phyloP scores from a whole-genome alignment of 2,888 invertebrate genomes.

The Anagyrus pseudococci region DNA sequence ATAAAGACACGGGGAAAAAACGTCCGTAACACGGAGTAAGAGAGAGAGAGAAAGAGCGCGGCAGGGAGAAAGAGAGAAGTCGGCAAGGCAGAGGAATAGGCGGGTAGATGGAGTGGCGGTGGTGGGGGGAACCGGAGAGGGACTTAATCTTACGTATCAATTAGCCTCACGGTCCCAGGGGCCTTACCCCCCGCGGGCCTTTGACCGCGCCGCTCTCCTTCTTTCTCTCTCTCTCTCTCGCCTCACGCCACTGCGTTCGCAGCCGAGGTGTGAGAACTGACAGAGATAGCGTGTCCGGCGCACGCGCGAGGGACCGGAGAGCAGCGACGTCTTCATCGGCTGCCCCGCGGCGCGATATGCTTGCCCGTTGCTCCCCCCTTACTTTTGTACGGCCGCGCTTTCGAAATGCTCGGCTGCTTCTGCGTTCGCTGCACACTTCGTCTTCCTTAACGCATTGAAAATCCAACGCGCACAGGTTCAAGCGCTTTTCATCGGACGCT shows the following conservation, averaged over 20 bases:
- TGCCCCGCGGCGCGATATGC: constrained; percentile 33
- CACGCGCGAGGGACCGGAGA: not conserved
- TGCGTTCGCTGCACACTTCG: too few relatives aligned
- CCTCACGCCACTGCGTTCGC: too few relatives aligned
- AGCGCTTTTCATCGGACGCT: not conserved
- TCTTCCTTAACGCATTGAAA: too few relatives aligned
- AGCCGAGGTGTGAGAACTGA: constrained; percentile 61
- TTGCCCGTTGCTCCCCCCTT: constrained; percentile 25
- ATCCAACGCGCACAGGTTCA: not conserved
- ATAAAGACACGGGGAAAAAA: not conserved
- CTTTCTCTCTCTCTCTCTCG: constrained; percentile 21
- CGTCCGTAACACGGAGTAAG: too few relatives aligned
- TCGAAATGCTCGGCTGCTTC: not conserved
- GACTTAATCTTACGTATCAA: constrained; percentile 62
- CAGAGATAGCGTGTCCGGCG: constrained; percentile 32
- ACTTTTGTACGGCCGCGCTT: not conserved
- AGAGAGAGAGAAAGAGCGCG: not conserved
- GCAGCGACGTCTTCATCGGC: constrained; percentile 36
- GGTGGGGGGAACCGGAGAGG: constrained; percentile 45
- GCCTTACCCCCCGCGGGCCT: constrained; percentile 62
- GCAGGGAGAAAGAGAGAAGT: constrained; percentile 19
- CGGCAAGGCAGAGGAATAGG: constrained; percentile 33
- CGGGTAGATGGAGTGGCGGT: constrained; percentile 30
- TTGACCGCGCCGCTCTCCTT: constrained; percentile 55
- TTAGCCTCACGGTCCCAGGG: constrained; percentile 61